Evolutionary conservation across 2,797 vertebrate genomes (phyloP).

Genomic region (Bradypus variegatus): DNA sequence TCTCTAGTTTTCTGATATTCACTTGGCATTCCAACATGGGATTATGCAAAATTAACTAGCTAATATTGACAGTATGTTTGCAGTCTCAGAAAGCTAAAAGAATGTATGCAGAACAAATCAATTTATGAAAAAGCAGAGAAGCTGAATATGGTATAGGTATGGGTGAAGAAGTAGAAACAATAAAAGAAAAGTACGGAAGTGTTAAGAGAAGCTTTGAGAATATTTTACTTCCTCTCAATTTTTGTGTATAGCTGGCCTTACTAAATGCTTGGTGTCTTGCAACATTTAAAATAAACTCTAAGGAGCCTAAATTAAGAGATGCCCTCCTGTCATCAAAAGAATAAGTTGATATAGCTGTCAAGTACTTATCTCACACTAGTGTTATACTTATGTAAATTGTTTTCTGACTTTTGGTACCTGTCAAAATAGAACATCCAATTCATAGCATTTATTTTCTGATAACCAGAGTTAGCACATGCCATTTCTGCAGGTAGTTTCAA

Average conservation of each 20-base stretch:
- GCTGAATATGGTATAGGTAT: not conserved
- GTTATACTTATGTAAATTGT: not conserved
- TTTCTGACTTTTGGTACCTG: not conserved
- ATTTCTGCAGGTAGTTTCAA: not conserved
- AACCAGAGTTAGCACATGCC: not conserved
- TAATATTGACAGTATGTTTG: constrained; percentile 7
- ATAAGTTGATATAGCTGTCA: not conserved
- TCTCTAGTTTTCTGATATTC: not conserved
- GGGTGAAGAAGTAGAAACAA: not conserved
- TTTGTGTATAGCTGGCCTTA: not conserved
- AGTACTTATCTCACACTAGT: not conserved
- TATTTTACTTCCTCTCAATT: not conserved
- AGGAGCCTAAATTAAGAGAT: not conserved
- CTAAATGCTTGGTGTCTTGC: not conserved
- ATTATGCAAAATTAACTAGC: constrained; percentile 12
- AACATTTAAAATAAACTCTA: not conserved
- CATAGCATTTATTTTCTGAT: not conserved
- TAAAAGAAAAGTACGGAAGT: fast-evolving
- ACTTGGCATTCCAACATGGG: not conserved
- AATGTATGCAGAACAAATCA: not conserved
- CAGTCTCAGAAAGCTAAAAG: not conserved
- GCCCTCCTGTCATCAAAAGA: not conserved
- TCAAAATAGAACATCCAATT: not conserved
- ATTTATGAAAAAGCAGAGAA: not conserved
- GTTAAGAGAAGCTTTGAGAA: not conserved